phyloP scores from a whole-genome alignment of 2,113 vertebrate species.

The Microcebus ravelobensis region DNA sequence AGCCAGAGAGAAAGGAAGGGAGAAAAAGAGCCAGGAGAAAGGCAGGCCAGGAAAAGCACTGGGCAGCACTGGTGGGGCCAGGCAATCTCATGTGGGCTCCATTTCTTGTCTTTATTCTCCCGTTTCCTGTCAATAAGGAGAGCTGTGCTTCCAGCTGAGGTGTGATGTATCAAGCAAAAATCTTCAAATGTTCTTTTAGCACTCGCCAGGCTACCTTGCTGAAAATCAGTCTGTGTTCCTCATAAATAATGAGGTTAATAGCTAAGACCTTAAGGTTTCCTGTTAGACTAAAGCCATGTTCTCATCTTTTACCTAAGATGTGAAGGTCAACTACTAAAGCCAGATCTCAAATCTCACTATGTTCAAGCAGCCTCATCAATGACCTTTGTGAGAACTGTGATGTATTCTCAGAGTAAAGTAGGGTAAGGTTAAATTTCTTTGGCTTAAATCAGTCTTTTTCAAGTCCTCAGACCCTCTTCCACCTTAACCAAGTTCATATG shows the following conservation, averaged over 20 bases:
- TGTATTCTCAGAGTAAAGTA: neutral
- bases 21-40: neutral
- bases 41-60: neutral
- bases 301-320: neutral
- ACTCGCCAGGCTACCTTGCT: neutral
- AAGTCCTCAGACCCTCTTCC: neutral
- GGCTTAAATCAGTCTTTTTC: neutral
- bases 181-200: neutral
- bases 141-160: slow-evolving; percentile 5
- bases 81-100: neutral
- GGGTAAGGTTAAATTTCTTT: neutral
- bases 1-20: neutral
- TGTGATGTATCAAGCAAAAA: neutral
- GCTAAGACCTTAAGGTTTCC: neutral
- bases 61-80: too few relatives aligned
- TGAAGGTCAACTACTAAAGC: neutral
- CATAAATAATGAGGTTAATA: neutral
- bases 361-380: neutral
- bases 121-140: neutral
- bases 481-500: neutral
- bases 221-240: slow-evolving; percentile 24
- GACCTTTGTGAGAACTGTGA: neutral
- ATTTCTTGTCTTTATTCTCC: neutral
- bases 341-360: neutral
- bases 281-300: neutral